A percentile compares a stretch with the other conserved stretches of the same genome.
These are phyloP conservation scores for Antechinus stuartii DNA, from an alignment of 2,113 vertebrate species.

Conservation along the genomic window DNA sequence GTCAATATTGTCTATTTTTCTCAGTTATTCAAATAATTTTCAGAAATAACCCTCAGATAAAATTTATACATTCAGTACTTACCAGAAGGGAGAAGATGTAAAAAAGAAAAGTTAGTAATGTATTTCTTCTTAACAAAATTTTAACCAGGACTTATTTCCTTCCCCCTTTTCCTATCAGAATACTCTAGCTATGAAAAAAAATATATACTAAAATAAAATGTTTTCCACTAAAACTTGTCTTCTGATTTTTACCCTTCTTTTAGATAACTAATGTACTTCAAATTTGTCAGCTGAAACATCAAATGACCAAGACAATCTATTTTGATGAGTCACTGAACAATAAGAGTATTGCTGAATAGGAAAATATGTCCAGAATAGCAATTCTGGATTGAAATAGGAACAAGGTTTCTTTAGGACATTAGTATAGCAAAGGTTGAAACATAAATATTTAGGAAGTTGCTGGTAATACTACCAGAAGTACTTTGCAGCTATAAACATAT, in stretches of 20 bases:
- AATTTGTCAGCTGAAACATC: constrained; percentile 52
- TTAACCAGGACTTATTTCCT: not conserved
- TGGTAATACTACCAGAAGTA: not conserved
- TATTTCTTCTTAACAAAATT: constrained; percentile 6
- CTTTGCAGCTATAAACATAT: not conserved
- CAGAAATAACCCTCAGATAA: not conserved
- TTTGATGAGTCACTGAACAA: constrained; percentile 69
- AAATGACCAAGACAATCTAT: constrained; percentile 61
- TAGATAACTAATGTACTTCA: constrained; percentile 54
- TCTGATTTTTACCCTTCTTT: constrained; percentile 36
- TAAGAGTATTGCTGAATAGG: constrained; percentile 49
- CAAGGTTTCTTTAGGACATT: constrained; percentile 53
- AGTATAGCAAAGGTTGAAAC: not conserved
- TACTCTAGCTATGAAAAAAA: constrained; percentile 31
- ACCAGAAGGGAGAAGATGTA: not conserved
- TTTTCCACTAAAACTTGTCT: constrained; percentile 20
- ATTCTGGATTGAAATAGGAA: constrained; percentile 57
- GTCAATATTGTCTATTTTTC: constrained; percentile 23
- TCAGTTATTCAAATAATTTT: constrained; percentile 9
- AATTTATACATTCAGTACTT: not conserved
- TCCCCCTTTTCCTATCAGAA: not conserved
- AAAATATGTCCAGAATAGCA: constrained; percentile 55
- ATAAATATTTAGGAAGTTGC: not conserved
- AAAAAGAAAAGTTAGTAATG: not conserved
- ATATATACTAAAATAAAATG: not conserved